Evolutionary conservation across 2,113 vertebrate species (phyloP).

Genomic region (Herpetotheres cachinnans): DNA sequence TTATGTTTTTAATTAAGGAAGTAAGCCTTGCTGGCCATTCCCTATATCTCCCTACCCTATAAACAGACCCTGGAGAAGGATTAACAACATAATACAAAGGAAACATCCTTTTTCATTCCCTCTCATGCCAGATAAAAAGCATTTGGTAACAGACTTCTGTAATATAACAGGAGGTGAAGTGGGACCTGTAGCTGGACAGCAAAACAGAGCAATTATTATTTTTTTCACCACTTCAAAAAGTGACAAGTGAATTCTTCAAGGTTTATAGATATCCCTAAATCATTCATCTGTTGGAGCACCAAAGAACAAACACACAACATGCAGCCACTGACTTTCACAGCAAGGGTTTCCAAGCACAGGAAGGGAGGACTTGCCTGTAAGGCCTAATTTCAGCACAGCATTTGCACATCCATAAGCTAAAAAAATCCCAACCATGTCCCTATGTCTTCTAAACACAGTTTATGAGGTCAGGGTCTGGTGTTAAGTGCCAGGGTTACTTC

Average conservation of each 20-base stretch:
- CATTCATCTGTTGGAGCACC: neutral
- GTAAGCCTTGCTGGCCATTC: neutral
- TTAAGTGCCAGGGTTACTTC: neutral
- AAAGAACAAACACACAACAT: neutral
- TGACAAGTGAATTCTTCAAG: neutral
- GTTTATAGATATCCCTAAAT: neutral
- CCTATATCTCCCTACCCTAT: neutral
- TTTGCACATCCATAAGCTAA: neutral
- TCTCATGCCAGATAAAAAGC: neutral
- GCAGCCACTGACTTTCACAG: neutral
- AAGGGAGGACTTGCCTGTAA: neutral
- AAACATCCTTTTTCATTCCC: neutral
- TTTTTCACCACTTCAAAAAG: neutral
- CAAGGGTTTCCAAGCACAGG: neutral
- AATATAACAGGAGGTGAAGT: neutral
- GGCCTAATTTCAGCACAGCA: neutral
- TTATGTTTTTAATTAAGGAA: conserved; percentile 31
- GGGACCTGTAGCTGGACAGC: neutral
- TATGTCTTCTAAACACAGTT: neutral
- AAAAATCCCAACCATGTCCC: neutral
- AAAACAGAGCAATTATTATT: neutral
- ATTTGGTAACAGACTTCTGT: neutral
- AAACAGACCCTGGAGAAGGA: neutral
- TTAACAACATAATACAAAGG: neutral
- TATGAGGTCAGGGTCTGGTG: neutral